Evolutionary conservation across 1,140 invertebrate genomes (phyloP), one percentile per base, ranked within the genome.

Genomic region (Brachionus asplanchnoidis): DNA sequence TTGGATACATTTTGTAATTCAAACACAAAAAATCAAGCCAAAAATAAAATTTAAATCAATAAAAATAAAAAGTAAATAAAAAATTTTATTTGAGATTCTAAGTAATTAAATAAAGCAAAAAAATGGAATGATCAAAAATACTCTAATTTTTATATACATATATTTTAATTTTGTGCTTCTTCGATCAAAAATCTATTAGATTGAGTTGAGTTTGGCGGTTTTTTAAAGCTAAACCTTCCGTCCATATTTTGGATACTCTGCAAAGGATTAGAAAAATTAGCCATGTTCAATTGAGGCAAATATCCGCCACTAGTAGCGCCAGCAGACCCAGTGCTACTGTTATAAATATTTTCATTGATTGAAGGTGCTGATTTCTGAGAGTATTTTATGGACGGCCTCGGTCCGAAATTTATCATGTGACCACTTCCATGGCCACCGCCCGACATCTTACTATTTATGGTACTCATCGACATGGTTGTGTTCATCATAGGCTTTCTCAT

Each of bases 401-500:
- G 79, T 65, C 79, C 79, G n/a, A 82, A 82, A 32, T 82, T 82
- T 23, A 82, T 82, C 23, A 82, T 40, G 60, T 82, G 79, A 23
- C 79, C 79, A 65, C 53, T 82, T 26, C 53, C 53, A 20, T 9
- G 53, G 3, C 53, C 79, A 11, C 79, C 79, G 11, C 79, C 79
- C 12, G 53, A 65, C 65, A 68, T 68, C 28, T 82, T 82, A 26
- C 79, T 82, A 68, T 82, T 82, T n/a, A 82, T 82, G 5, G 79
- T 82, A 14, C 79, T 82, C 79, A 82, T 82, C 14, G 79, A 82
- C 79, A 82, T 82, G 11, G 79, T 82, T 17, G 79, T 46, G 20
- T 82, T 82, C 79, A 82, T 82, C 79, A 82, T 82, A 2, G 79
- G 79, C 42, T 68, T 60, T 82, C 79, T 60, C 79, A 82, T 60